phyloP scores from a whole-genome alignment of 2,888 invertebrate species.

The Gari tellinella region DNA sequence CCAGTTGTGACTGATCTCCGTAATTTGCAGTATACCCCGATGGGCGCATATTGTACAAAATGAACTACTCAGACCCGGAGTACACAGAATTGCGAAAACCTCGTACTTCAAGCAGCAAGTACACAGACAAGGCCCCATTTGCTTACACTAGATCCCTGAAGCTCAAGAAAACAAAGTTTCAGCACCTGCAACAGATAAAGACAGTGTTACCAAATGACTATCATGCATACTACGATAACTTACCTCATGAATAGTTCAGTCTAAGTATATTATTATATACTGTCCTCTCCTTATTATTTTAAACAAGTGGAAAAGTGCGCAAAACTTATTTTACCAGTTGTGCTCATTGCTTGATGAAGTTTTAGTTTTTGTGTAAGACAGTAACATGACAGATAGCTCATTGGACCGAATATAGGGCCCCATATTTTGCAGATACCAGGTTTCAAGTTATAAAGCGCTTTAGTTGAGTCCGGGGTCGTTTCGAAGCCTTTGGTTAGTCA shows the following conservation, averaged over 20 bases:
- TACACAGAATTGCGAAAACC: constrained; percentile 11
- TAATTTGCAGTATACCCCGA: constrained; percentile 31
- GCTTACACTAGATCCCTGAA: constrained; percentile 6
- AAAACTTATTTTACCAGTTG: no score
- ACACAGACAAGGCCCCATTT: background rate
- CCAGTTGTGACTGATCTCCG: constrained; percentile 38
- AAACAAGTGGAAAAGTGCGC: no score
- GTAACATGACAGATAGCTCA: no score
- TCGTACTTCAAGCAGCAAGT: constrained; percentile 1
- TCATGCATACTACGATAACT: constrained; percentile 20
- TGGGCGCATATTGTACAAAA: constrained; percentile 16
- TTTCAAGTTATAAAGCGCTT: no score
- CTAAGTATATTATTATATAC: no score
- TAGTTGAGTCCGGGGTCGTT: no score
- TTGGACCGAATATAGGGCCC: no score
- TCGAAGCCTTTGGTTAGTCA: no score
- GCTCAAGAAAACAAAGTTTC: constrained; percentile 19
- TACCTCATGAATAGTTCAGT: constrained; percentile 7
- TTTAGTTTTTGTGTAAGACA: no score
- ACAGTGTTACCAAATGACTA: constrained; percentile 13
- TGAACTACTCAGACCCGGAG: constrained; percentile 13
- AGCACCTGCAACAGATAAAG: constrained; percentile 23
- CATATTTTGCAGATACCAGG: no score
- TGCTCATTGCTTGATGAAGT: no score
- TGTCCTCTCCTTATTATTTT: no score